phyloP scores from a whole-genome alignment of 2,888 invertebrate genomes.

The Monopis laevigella region DNA sequence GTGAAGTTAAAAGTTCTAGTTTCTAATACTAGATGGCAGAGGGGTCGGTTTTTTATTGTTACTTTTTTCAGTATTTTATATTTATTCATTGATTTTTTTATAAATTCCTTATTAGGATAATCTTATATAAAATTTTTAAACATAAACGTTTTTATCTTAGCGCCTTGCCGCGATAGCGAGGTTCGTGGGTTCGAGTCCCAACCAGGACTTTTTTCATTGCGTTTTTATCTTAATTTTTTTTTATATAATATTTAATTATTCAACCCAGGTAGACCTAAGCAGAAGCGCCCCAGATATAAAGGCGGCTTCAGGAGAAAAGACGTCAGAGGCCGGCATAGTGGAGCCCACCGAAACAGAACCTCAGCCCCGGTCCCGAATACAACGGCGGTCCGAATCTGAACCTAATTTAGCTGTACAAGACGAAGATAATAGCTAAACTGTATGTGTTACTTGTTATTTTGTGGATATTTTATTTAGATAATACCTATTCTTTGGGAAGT shows the following conservation, averaged over 20 bases:
- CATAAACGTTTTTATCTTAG: too few relatives aligned
- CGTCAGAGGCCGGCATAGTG: slow-evolving; percentile 32
- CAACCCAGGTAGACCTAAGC: slow-evolving; percentile 52
- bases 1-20: too few relatives aligned
- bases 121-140: too few relatives aligned
- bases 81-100: not conserved
- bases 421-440: too few relatives aligned
- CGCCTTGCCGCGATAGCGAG: too few relatives aligned
- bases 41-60: too few relatives aligned
- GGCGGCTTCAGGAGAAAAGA: slow-evolving; percentile 25
- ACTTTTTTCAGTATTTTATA: too few relatives aligned
- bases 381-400: slow-evolving; percentile 71
- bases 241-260: not conserved
- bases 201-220: too few relatives aligned
- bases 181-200: too few relatives aligned
- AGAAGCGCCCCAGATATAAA: slow-evolving; percentile 72
- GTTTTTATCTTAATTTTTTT: not conserved
- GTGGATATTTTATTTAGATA: not conserved
- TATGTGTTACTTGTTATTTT: not conserved
- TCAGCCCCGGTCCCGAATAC: slow-evolving; percentile 52
- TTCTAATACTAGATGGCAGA: too few relatives aligned
- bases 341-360: slow-evolving; percentile 41
- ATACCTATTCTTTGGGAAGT: too few relatives aligned
- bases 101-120: too few relatives aligned
- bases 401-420: slow-evolving; percentile 67